Evolutionary conservation across 1,140 invertebrate genomes (phyloP), one percentile per base, ranked within the genome.

Genomic region (Euwallacea fornicatus): DNA sequence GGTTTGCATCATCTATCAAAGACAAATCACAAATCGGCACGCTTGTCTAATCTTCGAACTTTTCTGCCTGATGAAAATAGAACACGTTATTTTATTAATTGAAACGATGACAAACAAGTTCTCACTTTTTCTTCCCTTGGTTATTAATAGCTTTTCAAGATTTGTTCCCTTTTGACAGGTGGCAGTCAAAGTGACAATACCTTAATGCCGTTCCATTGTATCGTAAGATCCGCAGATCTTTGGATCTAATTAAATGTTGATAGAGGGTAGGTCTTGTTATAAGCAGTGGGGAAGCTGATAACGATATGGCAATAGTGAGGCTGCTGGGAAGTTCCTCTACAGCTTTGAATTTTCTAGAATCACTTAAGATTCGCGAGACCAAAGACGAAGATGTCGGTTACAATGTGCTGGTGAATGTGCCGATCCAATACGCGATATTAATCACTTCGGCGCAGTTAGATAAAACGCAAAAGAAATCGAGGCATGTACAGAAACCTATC

Each of bases 11-110:
- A 81, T 81, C 77, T 79, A 81, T 81, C 80, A 81, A 80, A 78
- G 80, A 81, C 80, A 81, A 81, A 81, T 81, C 79, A 81, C 79
- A 78, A 78, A 78, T 80, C 78, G 75, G 72, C 74, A 71, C 75
- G 75, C 73, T 76, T 78, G 77, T 76, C 77, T 72, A 71, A 68
- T 54, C 71, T 63, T 66, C 63, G 70, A 71, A 71, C 70, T 72
- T 72, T 72, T 63, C 63, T 61, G 65, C 61, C 69, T 43, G 63
- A 47, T 53, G 59, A 65, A 72, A 73, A 65, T 66, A 54, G 42
- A 73, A 69, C 66, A 69, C 72, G 74, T 71, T 73, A 72, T 75
- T 75, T 75, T 73, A 73, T 75, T 75, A 75, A 75, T 75, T 75
- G 74, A 73, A 75, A 69, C 50, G 72, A 74, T 74, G 73, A 74